Base-by-base conservation (phyloP, 2,888 invertebrate genomes). In the Lampropteryx suffumata region DNA sequence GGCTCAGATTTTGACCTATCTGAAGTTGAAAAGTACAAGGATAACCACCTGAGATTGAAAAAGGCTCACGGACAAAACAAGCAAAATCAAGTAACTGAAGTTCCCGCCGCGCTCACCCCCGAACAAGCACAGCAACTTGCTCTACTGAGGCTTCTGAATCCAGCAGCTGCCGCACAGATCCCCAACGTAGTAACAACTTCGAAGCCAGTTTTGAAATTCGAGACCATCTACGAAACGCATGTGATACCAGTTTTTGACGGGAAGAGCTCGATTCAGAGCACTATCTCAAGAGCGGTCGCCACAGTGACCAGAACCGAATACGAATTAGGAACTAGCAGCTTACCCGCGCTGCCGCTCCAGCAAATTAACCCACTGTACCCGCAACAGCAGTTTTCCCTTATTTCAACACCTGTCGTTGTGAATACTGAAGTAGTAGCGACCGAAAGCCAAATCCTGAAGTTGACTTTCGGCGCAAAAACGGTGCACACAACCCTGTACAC, bases 381-480 rank as follows among this genome's bases (percentile, higher is more conserved):
- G 24, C 95, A 92, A 32, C 94, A 92, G 34, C 95, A 95, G 65
- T 95, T 93, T 74, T 93, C 94, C 28, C 81, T 96, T 12, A 95
- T 95, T 17, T 95, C 95, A 7, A 95, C 96, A 0, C 96, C 96
- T 0, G 90, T 96, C n/a, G 92, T 97, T 14, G 92, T 95, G 51
- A 95, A 95, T 69, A 96, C 96, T 0, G 88, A 95, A 65, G 92
- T 96, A 9, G 95, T 95, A 0, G 92, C 95, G 59, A 96, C 96
- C 0, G 93, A 95, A 57, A 96, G 96, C 65, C 95, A 96, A 83
- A 90, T 97, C 42, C 84, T 97, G 55, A 96, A 97, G 80, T 85
- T 97, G 61, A 97, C 96, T 8, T 97, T 97, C 74, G 97, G 97
- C n/a, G 97, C 97, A 26, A 96, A 96, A 79, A 97, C 97, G 0